phyloP scores from a whole-genome alignment of 2,797 vertebrate genomes.

The Phoeniculus purpureus region DNA sequence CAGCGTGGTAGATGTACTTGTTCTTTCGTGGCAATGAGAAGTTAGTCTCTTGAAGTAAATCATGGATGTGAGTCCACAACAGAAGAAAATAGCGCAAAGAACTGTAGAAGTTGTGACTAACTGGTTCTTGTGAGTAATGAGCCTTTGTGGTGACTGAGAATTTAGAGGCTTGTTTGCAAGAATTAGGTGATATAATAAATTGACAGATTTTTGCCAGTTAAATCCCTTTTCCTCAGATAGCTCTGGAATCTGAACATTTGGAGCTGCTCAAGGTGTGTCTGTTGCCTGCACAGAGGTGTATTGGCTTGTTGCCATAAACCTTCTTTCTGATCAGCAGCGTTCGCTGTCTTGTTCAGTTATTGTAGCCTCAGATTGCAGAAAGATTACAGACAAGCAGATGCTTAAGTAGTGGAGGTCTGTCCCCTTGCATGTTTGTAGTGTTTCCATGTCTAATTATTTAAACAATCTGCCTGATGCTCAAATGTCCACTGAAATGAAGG shows the following conservation, averaged over 20 bases:
- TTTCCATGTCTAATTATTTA: not conserved
- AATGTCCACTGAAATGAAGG: not conserved
- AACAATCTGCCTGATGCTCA: not conserved
- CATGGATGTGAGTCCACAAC: not conserved
- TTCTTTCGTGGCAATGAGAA: not conserved
- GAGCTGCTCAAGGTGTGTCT: not conserved
- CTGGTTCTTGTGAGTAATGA: not conserved
- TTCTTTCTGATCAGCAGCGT: not conserved
- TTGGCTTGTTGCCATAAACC: not conserved
- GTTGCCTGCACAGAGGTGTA: not conserved
- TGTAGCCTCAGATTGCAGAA: not conserved
- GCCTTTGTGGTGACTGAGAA: not conserved
- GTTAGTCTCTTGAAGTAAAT: not conserved
- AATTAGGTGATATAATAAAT: not conserved
- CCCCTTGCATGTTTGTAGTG: not conserved
- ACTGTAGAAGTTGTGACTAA: not conserved
- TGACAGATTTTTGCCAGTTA: not conserved
- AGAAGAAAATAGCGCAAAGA: not conserved
- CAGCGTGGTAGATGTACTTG: not conserved
- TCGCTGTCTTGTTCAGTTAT: not conserved
- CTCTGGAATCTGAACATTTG: not conserved
- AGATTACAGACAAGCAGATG: not conserved
- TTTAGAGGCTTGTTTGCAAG: not conserved
- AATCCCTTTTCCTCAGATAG: not conserved
- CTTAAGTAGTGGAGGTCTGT: not conserved